Evolutionary conservation across 2,113 vertebrate genomes (phyloP).

Genomic region (Carassius auratus): DNA sequence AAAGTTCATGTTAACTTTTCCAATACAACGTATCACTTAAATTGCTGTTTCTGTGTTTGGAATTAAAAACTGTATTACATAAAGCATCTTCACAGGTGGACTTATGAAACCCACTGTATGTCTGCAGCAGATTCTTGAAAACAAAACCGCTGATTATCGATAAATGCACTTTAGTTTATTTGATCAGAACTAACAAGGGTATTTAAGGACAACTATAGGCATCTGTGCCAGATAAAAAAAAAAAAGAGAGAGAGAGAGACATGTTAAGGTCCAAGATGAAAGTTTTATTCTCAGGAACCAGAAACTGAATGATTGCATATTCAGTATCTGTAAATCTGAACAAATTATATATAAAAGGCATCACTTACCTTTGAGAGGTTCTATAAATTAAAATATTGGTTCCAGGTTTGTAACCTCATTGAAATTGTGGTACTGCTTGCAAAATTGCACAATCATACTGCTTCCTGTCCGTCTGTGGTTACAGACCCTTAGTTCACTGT

Average conservation of each 20-base stretch:
- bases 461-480: conserved; percentile 33
- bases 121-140: neutral
- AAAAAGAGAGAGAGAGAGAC: neutral
- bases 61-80: neutral
- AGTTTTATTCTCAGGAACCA: conserved; percentile 13
- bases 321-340: neutral
- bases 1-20: neutral
- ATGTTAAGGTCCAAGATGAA: conserved; percentile 5
- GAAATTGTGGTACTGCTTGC: neutral
- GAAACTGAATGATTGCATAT: conserved; percentile 10
- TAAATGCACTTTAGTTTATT: conserved; percentile 9
- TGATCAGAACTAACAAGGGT: conserved; percentile 30
- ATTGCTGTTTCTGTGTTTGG: neutral
- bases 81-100: neutral
- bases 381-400: conserved; percentile 9
- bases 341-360: conserved; percentile 1
- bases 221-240: neutral
- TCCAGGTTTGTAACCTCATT: conserved; percentile 11
- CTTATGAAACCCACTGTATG: neutral
- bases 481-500: conserved; percentile 31
- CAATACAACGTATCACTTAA: neutral
- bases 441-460: conserved; percentile 35
- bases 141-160: neutral
- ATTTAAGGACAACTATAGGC: conserved; percentile 6
- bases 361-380: neutral